Base-by-base conservation (phyloP, 2,113 vertebrate species). In the Parotia lawesii region DNA sequence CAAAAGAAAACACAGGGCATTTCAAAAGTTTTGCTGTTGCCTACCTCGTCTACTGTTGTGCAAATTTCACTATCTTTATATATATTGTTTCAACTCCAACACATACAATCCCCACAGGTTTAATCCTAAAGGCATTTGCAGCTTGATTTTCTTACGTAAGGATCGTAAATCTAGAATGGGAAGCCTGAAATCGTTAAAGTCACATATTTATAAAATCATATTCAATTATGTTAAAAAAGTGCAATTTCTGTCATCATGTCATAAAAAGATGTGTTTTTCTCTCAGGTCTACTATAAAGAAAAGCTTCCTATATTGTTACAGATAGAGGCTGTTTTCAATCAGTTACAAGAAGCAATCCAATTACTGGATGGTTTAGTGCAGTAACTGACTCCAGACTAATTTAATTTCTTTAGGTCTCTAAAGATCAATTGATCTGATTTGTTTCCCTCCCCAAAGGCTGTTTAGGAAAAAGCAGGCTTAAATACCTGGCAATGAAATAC, bases 361-460 rank as follows among this genome's bases (percentile, higher is more conserved):
- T 99, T 99, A 99, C 97, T 85, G 97, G 97, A 98, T 98, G 98
- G 98, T 99, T 99, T 99, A 99, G 99, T 99, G 98, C 99, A 98
- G 98, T 99, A 99, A 98, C 98, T 98, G 99, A 99, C 99, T 99
- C 98, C 99, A 99, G 99, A 98, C 99, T 99, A 99, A 99, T 99
- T 98, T 96, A 98, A 99, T 99, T 99, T 99, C 98, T 98, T 98
- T 97, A 98, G 98, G 98, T 99, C 98, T 99, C 99, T 95, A 98
- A 99, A 99, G 99, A 99, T 99, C 99, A 99, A 99, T 99, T 99
- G 98, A 99, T 99, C 98, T 98, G 98, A 99, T 99, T 98, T 99
- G 98, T 99, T 98, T 98, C 98, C 98, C 90, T 98, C 98, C 98
- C 98, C 96, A 96, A 98, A 98, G 98, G 97, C 97, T 98, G 97